phyloP scores from a whole-genome alignment of 2,797 vertebrate species.

The Rhinella marina region DNA sequence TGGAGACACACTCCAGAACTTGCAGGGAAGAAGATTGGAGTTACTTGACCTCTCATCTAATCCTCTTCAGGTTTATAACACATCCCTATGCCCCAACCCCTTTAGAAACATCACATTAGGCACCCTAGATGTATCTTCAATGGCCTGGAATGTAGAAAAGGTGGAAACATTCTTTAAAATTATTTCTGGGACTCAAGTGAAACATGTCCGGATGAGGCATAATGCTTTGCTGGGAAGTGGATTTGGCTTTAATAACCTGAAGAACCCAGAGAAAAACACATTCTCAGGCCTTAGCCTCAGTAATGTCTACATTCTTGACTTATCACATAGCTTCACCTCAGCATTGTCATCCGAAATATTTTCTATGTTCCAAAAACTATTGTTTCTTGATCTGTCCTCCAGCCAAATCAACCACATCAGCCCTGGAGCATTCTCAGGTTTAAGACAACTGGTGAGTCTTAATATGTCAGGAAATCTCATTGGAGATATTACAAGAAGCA shows the following conservation, averaged over 20 bases:
- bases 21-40: constrained; percentile 42
- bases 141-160: constrained; percentile 5
- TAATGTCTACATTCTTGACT: constrained; percentile 41
- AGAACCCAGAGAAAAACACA: constrained; percentile 48
- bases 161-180: constrained; percentile 48
- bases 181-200: constrained; percentile 46
- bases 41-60: constrained; percentile 64
- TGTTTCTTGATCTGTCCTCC: constrained; percentile 48
- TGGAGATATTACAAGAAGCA: constrained; percentile 50
- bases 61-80: not conserved
- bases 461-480: constrained; percentile 65
- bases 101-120: constrained; percentile 58
- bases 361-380: constrained; percentile 42
- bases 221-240: constrained; percentile 55
- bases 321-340: constrained; percentile 55
- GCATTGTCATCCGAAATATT: constrained; percentile 47
- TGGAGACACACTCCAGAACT: constrained; percentile 47
- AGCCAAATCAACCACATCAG: constrained; percentile 58
- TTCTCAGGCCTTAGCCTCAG: constrained; percentile 57
- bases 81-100: constrained; percentile 48
- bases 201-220: constrained; percentile 54
- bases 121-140: constrained; percentile 63
- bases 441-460: constrained; percentile 48
- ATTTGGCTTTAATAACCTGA: constrained; percentile 62
- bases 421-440: constrained; percentile 54